Conservation (phyloP, 2,113 vertebrate genomes). For the Pampusana beccarii region DNA sequence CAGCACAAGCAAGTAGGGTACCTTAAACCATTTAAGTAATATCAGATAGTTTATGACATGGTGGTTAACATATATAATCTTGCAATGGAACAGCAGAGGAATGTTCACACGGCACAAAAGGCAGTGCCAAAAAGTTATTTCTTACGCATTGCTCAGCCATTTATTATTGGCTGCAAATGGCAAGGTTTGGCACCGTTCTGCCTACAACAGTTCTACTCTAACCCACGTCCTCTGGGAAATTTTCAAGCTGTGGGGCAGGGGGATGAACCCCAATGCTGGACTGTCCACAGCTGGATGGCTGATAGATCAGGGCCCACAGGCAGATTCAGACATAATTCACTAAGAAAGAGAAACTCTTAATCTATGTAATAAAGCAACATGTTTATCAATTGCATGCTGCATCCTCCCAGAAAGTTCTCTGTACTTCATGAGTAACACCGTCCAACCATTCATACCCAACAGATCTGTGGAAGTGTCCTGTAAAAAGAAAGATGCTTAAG, state of each 20-base stretch:
- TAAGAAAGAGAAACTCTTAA: not conserved
- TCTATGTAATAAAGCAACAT: not conserved
- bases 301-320: not conserved
- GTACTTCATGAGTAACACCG: not conserved
- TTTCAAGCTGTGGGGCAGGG: not conserved
- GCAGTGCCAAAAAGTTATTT: not conserved
- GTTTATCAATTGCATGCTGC: not conserved
- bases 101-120: not conserved
- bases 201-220: not conserved
- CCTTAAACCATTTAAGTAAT: not conserved
- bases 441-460: not conserved
- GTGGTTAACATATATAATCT: not conserved
- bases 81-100: not conserved
- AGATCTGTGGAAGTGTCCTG: not conserved
- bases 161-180: not conserved
- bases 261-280: not conserved
- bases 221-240: not conserved
- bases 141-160: not conserved
- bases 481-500: not conserved
- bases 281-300: not conserved
- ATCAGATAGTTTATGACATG: not conserved
- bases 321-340: not conserved
- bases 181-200: not conserved
- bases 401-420: not conserved
- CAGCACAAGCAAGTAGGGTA: rapidly evolving